Percentiles rank a stretch among this genome's conserved stretches.
These are phyloP conservation scores for Acomys russatus DNA, from an alignment of 2,797 vertebrate genomes.

Conservation along the genomic window DNA sequence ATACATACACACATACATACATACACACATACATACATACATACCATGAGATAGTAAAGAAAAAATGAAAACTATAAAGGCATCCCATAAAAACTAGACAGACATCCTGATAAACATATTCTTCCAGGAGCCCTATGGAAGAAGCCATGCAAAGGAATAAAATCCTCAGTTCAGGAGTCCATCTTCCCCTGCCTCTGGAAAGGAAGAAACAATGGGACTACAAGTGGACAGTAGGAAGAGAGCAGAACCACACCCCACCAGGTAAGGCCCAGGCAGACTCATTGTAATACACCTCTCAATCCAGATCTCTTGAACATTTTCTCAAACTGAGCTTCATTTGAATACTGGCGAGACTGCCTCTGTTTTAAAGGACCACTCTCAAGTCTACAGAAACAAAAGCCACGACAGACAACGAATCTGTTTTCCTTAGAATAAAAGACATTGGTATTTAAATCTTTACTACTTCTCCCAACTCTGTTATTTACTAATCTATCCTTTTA, in stretches of 20 bases:
- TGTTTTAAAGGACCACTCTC: background rate
- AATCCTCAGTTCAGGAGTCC: background rate
- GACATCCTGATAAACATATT: background rate
- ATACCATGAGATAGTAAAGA: background rate
- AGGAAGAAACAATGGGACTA: background rate
- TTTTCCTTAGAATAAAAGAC: constrained; percentile 53
- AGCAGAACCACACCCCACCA: background rate
- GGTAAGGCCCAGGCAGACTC: background rate
- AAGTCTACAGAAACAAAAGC: constrained; percentile 56
- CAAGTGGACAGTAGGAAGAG: background rate
- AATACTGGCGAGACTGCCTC: background rate
- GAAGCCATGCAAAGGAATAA: background rate
- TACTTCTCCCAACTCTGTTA: background rate
- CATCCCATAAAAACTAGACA: constrained; percentile 10
- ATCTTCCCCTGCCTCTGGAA: background rate
- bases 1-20: too few species aligned
- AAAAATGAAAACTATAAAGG: background rate
- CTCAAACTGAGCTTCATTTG: constrained; percentile 4
- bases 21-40: background rate
- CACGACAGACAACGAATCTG: background rate
- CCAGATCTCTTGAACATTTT: constrained; percentile 27
- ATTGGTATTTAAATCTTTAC: constrained; percentile 12
- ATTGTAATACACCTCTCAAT: background rate
- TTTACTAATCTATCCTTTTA: background rate
- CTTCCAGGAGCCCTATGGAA: background rate